These are phyloP conservation scores for Melinaea menophilus DNA, from an alignment of 2,888 invertebrate species.

Conservation along the genomic window DNA sequence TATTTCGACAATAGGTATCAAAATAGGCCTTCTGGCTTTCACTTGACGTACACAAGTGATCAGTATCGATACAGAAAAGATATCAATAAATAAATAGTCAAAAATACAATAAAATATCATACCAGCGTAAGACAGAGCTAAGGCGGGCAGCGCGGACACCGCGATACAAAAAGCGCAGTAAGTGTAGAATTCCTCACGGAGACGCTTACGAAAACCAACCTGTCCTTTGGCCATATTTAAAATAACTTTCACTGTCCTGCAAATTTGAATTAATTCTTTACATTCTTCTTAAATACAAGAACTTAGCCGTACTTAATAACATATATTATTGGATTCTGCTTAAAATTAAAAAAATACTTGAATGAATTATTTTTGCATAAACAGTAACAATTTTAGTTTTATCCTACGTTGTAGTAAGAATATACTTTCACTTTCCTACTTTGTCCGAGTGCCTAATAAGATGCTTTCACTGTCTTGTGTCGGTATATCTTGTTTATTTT, in stretches of 20 bases:
- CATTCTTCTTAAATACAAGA: no score
- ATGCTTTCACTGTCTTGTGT: not conserved
- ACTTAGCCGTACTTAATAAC: no score
- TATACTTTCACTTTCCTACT: conserved; percentile 3
- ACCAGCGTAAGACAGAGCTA: conserved; percentile 68
- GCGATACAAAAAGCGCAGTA: conserved; percentile 68
- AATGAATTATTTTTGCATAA: no score
- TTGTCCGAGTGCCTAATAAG: not conserved
- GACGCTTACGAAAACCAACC: conserved; percentile 47
- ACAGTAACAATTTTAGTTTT: not conserved
- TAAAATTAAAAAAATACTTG: no score
- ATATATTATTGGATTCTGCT: no score
- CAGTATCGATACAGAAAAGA: no score
- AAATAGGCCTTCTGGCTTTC: no score
- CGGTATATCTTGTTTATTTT: not conserved
- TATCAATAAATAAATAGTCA: no score
- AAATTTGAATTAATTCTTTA: no score
- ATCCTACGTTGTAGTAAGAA: conserved; percentile 1
- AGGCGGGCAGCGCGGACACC: conserved; percentile 58
- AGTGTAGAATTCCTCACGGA: conserved; percentile 59
- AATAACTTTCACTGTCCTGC: no score
- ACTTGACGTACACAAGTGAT: no score
- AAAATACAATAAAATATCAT: conserved; percentile 30
- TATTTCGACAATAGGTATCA: no score
- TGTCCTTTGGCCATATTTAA: conserved; percentile 38